Evolutionary conservation across 1,140 invertebrate species (phyloP).

Genomic region (Idris sp.): DNA sequence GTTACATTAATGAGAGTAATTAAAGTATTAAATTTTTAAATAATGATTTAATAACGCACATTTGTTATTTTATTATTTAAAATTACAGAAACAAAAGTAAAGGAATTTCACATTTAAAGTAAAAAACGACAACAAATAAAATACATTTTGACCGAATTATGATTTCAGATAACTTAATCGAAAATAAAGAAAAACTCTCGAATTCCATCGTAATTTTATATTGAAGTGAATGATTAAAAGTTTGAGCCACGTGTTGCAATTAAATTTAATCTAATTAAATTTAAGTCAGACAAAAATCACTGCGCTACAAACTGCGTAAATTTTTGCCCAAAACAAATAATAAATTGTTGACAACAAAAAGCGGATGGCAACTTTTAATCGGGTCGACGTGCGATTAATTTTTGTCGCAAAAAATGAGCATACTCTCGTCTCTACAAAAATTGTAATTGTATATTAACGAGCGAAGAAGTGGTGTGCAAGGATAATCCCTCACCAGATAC

Average conservation of each 20-base stretch:
- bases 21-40: too few species aligned
- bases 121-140: too few species aligned
- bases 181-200: conserved; percentile 2
- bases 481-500: conserved; percentile 42
- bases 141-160: too few species aligned
- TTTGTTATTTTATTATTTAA: too few species aligned
- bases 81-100: too few species aligned
- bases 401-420: conserved; percentile 8
- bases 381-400: conserved; percentile 8
- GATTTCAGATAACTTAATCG: conserved; percentile 8
- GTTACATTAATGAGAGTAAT: too few species aligned
- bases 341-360: conserved; percentile 17
- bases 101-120: too few species aligned
- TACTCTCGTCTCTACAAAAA: conserved; percentile 4
- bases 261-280: conserved; percentile 42
- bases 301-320: conserved; percentile 8
- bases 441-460: conserved; percentile 47
- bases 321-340: conserved; percentile 25
- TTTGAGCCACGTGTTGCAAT: conserved; percentile 10
- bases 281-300: conserved; percentile 19
- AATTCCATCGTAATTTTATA: conserved; percentile 18
- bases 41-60: too few species aligned
- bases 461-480: conserved; percentile 13
- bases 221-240: conserved; percentile 46
- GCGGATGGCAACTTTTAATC: conserved; percentile 20